phyloP scores from a whole-genome alignment of 2,888 invertebrate genomes.

The Choreutis nemorana region DNA sequence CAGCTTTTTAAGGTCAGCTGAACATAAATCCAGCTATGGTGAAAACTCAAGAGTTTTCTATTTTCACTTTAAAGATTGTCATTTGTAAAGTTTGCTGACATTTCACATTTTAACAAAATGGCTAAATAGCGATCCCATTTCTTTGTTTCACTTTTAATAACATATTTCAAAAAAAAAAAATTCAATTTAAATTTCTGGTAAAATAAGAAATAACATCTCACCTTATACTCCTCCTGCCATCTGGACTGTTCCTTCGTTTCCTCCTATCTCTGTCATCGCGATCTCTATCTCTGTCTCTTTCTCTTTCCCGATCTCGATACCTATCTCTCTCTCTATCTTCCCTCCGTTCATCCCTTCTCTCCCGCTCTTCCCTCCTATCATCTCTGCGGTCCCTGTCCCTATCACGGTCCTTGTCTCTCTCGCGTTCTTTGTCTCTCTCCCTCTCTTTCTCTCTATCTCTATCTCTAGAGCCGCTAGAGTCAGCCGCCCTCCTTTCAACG shows the following conservation, averaged over 20 bases:
- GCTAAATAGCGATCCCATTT: no score
- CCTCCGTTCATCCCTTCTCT: slow-evolving; percentile 32
- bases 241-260: slow-evolving; percentile 50
- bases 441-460: slow-evolving; percentile 29
- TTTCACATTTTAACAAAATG: no score
- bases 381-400: slow-evolving; percentile 24
- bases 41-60: no score
- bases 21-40: no score
- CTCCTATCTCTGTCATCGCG: slow-evolving; percentile 27
- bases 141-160: no score
- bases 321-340: slow-evolving; percentile 29
- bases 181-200: background rate
- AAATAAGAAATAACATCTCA: slow-evolving; percentile 12
- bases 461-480: slow-evolving; percentile 48
- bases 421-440: slow-evolving; percentile 26
- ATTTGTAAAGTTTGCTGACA: no score
- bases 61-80: no score
- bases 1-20: no score
- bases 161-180: no score
- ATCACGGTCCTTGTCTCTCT: slow-evolving; percentile 21
- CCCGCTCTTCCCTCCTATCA: slow-evolving; percentile 23
- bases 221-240: slow-evolving; percentile 54
- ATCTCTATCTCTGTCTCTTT: slow-evolving; percentile 28
- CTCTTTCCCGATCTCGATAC: slow-evolving; percentile 29
- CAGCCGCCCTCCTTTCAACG: slow-evolving; percentile 55